Percentiles rank a stretch among this genome's conserved stretches.
Evolutionary conservation across 2,888 invertebrate species (phyloP).

Genomic region (Deilephila porcellus): DNA sequence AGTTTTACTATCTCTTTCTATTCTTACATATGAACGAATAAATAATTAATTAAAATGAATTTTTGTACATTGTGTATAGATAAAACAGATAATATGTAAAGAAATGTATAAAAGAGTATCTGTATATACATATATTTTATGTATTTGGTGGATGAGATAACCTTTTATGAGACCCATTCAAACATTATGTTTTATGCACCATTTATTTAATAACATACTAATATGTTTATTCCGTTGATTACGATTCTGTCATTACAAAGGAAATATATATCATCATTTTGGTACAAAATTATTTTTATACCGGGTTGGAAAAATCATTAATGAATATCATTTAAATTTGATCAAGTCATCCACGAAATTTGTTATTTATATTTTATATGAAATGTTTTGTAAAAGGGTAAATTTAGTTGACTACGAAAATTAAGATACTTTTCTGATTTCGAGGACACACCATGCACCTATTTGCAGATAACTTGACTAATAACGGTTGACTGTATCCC

Average conservation of each 20-base stretch:
- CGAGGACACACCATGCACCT: not conserved
- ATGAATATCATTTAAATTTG: constrained; percentile 42
- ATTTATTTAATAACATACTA: constrained; percentile 27
- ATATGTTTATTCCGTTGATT: constrained; percentile 40
- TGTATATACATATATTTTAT: constrained; percentile 56
- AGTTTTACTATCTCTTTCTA: constrained; percentile 72
- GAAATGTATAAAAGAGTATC: constrained; percentile 68
- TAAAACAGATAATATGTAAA: constrained; percentile 63
- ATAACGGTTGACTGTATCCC: not conserved
- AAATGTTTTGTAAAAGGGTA: constrained; percentile 71
- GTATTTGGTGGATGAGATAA: constrained; percentile 18
- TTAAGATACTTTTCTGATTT: constrained; percentile 44
- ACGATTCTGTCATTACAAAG: constrained; percentile 11
- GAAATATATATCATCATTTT: not conserved
- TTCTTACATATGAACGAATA: constrained; percentile 59
- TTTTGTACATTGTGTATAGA: constrained; percentile 81
- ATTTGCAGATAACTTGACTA: not conserved
- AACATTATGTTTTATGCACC: constrained; percentile 19
- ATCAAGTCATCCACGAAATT: constrained; percentile 40
- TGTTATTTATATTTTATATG: constrained; percentile 46
- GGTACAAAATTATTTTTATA: constrained; percentile 15
- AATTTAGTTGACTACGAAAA: constrained; percentile 71
- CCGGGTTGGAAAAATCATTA: not conserved
- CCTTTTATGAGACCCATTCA: constrained; percentile 1
- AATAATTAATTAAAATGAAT: constrained; percentile 63